Base-by-base conservation (phyloP, 2,888 invertebrate genomes). In the Neria commutata region DNA sequence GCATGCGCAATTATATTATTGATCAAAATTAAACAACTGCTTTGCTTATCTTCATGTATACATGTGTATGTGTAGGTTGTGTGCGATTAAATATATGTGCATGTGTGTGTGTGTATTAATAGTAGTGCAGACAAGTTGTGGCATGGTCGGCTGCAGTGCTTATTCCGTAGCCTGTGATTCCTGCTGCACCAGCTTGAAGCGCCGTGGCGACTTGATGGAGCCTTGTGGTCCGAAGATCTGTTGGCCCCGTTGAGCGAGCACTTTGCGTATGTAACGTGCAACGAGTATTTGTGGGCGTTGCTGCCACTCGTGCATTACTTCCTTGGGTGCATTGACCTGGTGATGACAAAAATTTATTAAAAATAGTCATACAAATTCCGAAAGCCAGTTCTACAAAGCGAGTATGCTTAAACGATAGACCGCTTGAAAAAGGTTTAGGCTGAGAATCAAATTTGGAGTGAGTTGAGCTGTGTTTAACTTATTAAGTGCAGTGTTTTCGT, bases 141-240 rank as follows among this genome's bases (percentile, higher is more conserved):
- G 14, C 26, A 49, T 25, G 11, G 19, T 16, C 10, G 8, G 42
- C 24, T 10, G 50, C 8, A 11, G 11, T 60, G 66, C 62, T 85
- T 92, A 94, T 81, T 94, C 94, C 78, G 92, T 93, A 66, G 89
- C 94, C 83, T 94, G 92, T 10, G 93, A 94, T 82, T 94, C 94
- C 78, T 94, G 94, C 78, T 94, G 94, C 29, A 94, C 94, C 62
- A 94, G 85, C 79, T 93, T 93, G 84, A 92, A 93, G 64, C 94
- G 88, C 56, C 94, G 86, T 21, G 94, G 94, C 67, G 92, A 93
- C 83, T 93, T 94, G 77, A 92, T 87, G 3, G 92, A 91, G 33
- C 92, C 92, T 76, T 91, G 91, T 0, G 89, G 89, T 0, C 76
- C 75, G 46, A 91, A 91, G 71, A 91, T 89, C 0, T 89, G 88